phyloP scores from a whole-genome alignment of 2,888 invertebrate genomes.

The Saturnia pavonia region DNA sequence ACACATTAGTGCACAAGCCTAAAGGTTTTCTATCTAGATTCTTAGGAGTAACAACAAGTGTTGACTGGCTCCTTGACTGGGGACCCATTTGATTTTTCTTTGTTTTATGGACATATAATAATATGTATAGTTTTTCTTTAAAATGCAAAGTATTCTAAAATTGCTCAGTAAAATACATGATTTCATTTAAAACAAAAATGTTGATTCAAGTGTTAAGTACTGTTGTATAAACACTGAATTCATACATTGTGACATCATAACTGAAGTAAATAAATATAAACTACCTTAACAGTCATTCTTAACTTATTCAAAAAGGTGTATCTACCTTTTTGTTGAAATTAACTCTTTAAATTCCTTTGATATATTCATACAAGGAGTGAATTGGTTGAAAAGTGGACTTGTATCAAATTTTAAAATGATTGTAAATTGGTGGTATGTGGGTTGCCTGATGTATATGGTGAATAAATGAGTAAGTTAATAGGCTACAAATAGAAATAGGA shows the following conservation, averaged over 20 bases:
- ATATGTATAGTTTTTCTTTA: not conserved
- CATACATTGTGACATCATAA: not conserved
- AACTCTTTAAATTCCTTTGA: not conserved
- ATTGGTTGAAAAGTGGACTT: no score
- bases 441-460: no score
- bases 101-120: not conserved
- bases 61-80: not conserved
- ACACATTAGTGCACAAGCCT: not conserved
- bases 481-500: no score
- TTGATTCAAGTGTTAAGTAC: slow-evolving; percentile 5
- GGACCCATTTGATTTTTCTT: not conserved
- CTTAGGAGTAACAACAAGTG: not conserved
- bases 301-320: not conserved
- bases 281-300: no score
- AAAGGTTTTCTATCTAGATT: not conserved
- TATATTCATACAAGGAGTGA: no score
- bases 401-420: no score
- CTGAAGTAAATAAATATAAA: not conserved
- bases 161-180: not conserved
- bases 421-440: no score
- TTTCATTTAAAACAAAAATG: slow-evolving; percentile 2
- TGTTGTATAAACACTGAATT: not conserved
- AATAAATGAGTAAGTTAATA: no score
- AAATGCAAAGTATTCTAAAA: not conserved
- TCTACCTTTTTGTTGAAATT: not conserved